A percentile compares a stretch with the other conserved stretches of the same genome.
phyloP scores from a whole-genome alignment of 1,140 invertebrate genomes.

The Galleria mellonella region DNA sequence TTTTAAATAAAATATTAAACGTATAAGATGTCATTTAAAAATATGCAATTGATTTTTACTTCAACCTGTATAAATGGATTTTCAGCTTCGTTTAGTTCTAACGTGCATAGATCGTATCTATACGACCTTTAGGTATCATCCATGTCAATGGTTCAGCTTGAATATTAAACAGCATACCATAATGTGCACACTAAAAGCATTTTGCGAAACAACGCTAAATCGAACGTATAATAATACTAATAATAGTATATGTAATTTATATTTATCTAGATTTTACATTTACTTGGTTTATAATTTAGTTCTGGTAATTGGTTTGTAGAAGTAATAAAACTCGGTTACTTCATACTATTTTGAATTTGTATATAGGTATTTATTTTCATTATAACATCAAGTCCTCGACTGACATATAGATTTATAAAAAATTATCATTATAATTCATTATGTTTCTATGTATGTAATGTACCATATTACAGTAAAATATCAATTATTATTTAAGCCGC shows the following conservation, averaged over 20 bases:
- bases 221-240: neutral
- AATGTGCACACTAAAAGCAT: conserved; percentile 5
- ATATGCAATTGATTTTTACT: too few relatives aligned
- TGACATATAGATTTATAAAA: too few relatives aligned
- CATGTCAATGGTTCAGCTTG: conserved; percentile 1
- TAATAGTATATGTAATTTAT: neutral
- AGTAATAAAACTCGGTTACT: neutral
- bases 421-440: too few relatives aligned
- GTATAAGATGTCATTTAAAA: too few relatives aligned
- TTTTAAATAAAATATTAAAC: too few relatives aligned
- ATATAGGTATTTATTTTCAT: neutral
- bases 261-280: neutral
- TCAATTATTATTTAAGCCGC: too few relatives aligned
- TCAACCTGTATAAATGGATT: neutral
- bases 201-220: conserved; percentile 4
- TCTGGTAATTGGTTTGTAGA: neutral
- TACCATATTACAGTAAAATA: too few relatives aligned
- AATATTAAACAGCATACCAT: conserved; percentile 4
- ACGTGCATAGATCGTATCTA: neutral
- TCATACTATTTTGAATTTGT: neutral
- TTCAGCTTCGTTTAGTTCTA: neutral
- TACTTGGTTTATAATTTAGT: neutral
- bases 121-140: conserved; percentile 5
- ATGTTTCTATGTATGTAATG: too few relatives aligned
- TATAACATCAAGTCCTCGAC: neutral